Base-by-base conservation (phyloP, 2,888 invertebrate genomes). In the Phragmatobia fuliginosa region DNA sequence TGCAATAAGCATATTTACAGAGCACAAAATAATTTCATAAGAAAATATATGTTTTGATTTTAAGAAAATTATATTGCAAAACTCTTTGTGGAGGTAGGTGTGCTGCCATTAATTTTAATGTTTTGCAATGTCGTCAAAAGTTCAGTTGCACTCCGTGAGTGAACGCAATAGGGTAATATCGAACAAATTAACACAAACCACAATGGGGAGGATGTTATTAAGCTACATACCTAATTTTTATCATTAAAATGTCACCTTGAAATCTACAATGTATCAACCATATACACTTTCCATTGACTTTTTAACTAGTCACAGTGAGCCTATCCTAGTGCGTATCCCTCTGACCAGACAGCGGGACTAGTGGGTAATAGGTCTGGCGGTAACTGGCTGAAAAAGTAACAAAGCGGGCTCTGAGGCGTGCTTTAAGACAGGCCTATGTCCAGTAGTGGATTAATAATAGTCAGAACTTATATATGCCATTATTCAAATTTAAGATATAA, bases 201-300 rank as follows among this genome's bases (percentile, higher is more conserved):
- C 83, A 82, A 82, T 75, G 61, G 62, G 70, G 70, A 79, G 81
- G 81, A 82, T 79, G 74, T 81, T 70, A 82, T 83, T 83, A 77
- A 68, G 70, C 71, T 72, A 68, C 70, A 58, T 62, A 70, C 66
- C 31, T 45, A 52, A 74, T 77, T 71, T 76, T 70, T 65, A 70
- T 58, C 64, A 61, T 62, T 71, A 58, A 65, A 73, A 79, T 79
- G 77, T 74, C 77, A 78, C 60, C 61, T 62, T 61, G 25, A 60
- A 67, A 64, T n/a, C 36, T 62, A 71, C 67, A 61, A 41, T 28
- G 56, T 64, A 33, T 52, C 10, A 32, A 67, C 33, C 4, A 65
- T 32, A 61, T 36, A 66, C 36, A 32, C 32, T 33, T 56, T 71
- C 56, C 64, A 65, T 67, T 64, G 60, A 36, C 59, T 58, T 59